Base-by-base conservation (phyloP, 2,113 vertebrate genomes). In the Speoplatyrhinus poulsoni region DNA sequence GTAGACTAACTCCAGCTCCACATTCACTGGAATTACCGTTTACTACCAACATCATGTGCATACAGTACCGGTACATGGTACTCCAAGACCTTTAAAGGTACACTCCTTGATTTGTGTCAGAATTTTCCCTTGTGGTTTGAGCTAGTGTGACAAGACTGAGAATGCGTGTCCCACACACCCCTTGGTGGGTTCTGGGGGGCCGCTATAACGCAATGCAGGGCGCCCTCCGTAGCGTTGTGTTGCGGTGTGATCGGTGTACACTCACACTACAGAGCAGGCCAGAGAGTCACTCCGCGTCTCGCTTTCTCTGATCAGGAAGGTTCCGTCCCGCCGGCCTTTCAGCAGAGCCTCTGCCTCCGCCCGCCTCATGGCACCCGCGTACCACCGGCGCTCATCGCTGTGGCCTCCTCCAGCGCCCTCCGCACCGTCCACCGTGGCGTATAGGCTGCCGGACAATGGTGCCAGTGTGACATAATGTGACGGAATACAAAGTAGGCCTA, bases 231-330 rank as follows among this genome's bases (percentile, higher is more conserved):
- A 41, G 36, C 19, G 36, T 41, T 41, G 36, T 41, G 36, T 41
- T 41, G 36, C 4, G 7, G 36, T 41, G 36, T 41, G 36, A 41
- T 41, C 4, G 36, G 36, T 41, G 36, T 41, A 8, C 36, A 98
- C 98, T 0, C 93, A 99, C 98, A 98, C 95, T 6, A 99, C 96
- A 32, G 96, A 98, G 90, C 98, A 99, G 87, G 97, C 98, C 1
- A 96, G 99, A 78, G 95, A 98, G 77, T 97, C 97, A 70, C 91
- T 93, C 75, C 98, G 88, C 66, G 87, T 97, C 85, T 97, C 98
- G 88, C 98, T 99, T 80, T 99, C 97, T 82, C 98, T 93, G 76
- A 99, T 95, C 1, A 99, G 93, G 85, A 99, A 99, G 52, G 98
- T 98, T 80, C 97, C 98, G 3, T 99, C 95, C n/a, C 93, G 88